These are phyloP conservation scores for Coilia nasus DNA, from an alignment of 2,797 vertebrate genomes.

Conservation along the genomic window DNA sequence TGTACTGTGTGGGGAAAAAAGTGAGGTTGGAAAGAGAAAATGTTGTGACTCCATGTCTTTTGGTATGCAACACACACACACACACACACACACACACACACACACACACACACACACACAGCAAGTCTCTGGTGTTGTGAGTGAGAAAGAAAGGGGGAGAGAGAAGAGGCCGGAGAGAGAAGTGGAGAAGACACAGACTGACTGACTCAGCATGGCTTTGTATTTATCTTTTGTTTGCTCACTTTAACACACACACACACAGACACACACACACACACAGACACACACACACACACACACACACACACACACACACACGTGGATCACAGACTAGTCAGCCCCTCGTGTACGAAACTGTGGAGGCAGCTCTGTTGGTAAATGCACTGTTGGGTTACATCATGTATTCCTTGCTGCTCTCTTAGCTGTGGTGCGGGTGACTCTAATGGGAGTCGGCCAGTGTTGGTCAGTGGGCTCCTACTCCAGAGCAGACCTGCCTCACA, in stretches of 20 bases:
- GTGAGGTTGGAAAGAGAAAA: neutral
- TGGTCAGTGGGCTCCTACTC: too few relatives aligned
- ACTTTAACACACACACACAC: neutral
- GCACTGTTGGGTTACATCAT: neutral
- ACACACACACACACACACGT: neutral
- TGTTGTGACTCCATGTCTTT: neutral
- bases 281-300: too few relatives aligned
- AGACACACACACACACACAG: neutral
- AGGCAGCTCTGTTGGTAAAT: too few relatives aligned
- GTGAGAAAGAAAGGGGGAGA: neutral
- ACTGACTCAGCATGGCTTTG: neutral
- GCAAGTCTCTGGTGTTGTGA: too few relatives aligned
- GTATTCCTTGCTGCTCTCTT: neutral
- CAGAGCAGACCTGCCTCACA: neutral
- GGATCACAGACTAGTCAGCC: too few relatives aligned
- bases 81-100: too few relatives aligned
- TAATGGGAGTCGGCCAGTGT: too few relatives aligned
- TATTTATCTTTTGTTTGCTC: neutral
- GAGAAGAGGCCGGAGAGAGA: neutral
- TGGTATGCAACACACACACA: neutral
- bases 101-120: too few relatives aligned
- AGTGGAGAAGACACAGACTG: neutral
- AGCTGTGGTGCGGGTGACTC: too few relatives aligned
- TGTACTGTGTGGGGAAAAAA: neutral
- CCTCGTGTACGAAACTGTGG: too few relatives aligned